Evolutionary conservation across 2,113 vertebrate species (phyloP).

Genomic region (Tenrec ecaudatus): DNA sequence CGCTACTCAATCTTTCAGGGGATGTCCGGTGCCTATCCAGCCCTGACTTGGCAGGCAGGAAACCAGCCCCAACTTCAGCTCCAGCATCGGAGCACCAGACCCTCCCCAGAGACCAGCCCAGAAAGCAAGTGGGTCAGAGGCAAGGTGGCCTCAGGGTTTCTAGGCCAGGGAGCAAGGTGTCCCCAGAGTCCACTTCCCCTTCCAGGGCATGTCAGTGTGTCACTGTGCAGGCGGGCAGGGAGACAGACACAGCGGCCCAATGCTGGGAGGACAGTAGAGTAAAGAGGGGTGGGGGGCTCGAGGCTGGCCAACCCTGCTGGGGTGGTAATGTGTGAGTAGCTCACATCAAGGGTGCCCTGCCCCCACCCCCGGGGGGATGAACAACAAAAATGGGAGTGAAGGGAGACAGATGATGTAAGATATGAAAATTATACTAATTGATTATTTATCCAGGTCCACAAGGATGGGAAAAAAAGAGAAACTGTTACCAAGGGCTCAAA

Average conservation of each 20-base stretch:
- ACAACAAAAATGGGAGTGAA: too few relatives aligned
- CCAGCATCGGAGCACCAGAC: background rate
- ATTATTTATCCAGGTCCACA: too few relatives aligned
- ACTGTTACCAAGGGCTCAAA: too few relatives aligned
- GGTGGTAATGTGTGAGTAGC: background rate
- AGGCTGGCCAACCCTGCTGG: background rate
- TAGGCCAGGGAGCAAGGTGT: background rate
- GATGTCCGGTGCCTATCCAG: background rate
- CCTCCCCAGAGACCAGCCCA: background rate
- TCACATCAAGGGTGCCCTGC: too few relatives aligned
- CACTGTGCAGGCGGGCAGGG: accelerated
- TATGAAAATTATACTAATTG: too few relatives aligned
- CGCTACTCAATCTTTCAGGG: background rate
- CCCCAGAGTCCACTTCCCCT: background rate
- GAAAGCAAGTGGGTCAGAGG: slow-evolving; percentile 4
- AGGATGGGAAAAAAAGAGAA: too few relatives aligned
- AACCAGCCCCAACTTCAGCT: background rate
- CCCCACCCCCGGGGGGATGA: too few relatives aligned
- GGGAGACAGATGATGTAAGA: too few relatives aligned
- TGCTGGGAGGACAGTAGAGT: background rate
- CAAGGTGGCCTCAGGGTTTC: background rate
- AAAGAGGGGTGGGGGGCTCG: background rate
- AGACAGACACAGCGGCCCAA: background rate
- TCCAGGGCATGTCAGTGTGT: too few relatives aligned
- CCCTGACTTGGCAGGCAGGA: background rate